These are phyloP conservation scores for Yponomeuta plumbellus DNA, from an alignment of 2,888 invertebrate species.

Conservation along the genomic window DNA sequence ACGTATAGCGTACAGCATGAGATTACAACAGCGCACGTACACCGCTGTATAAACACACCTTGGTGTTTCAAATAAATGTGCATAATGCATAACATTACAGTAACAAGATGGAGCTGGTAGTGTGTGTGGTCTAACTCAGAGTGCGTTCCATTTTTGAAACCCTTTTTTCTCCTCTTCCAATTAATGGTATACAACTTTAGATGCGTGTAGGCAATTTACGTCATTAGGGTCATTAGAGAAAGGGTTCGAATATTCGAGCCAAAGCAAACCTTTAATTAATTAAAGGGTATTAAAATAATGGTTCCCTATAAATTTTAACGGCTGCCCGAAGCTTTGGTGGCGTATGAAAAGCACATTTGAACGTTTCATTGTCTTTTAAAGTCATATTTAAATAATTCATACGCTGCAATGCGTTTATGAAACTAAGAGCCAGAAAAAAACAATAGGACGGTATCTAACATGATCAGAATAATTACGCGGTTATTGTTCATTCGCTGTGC, in stretches of 20 bases:
- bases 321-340: slow-evolving; percentile 19
- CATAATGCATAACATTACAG: slow-evolving; percentile 74
- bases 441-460: slow-evolving; percentile 38
- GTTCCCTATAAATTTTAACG: slow-evolving; percentile 43
- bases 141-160: background rate
- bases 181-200: slow-evolving; percentile 53
- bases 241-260: slow-evolving; percentile 50
- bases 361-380: background rate
- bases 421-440: slow-evolving; percentile 27
- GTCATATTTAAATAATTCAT: background rate
- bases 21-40: slow-evolving; percentile 20
- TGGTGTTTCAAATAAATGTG: slow-evolving; percentile 63
- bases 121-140: slow-evolving; percentile 55
- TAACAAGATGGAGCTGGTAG: slow-evolving; percentile 49
- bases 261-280: slow-evolving; percentile 54
- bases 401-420: background rate
- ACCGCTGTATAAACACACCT: slow-evolving; percentile 35
- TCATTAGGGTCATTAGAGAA: slow-evolving; percentile 55
- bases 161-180: slow-evolving; percentile 50
- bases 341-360: background rate
- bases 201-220: slow-evolving; percentile 56
- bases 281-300: slow-evolving; percentile 57
- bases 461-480: slow-evolving; percentile 38
- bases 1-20: slow-evolving; percentile 23
- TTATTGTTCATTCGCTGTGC: slow-evolving; percentile 52